Evolutionary conservation across 2,888 invertebrate species (phyloP), one percentile per base, ranked within the genome.

Genomic region (Desoria tigrina): DNA sequence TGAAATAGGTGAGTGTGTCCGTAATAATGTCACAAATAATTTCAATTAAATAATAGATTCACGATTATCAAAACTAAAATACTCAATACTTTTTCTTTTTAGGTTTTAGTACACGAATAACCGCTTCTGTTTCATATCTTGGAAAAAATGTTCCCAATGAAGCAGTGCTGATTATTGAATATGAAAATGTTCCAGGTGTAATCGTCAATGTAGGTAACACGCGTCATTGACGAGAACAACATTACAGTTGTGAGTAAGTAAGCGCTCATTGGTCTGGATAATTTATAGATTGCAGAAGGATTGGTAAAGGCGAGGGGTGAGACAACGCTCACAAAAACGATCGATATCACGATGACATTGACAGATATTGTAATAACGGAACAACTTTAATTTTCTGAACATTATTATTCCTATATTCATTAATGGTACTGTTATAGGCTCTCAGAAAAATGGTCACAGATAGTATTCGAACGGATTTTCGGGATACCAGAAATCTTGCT

Each of bases 291-390:
- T n/a, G n/a, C n/a, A n/a, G n/a, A n/a, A n/a, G n/a, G n/a, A n/a
- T n/a, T n/a, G n/a, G n/a, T n/a, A n/a, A n/a, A n/a, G n/a, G 39
- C 9, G 16, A 16, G 39, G 39, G 71, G 68, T 27, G 68, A 71
- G 39, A 75, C 75, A 1, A 61, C 71, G 0, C 53, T 75, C n/a
- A 42, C 60, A 1, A 75, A 75, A 65, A 66, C 71, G 1, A 64
- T 75, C 23, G 75, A 75, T 23, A 72, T 75, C 11, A 37, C 66
- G n/a, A 68, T 74, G n/a, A 37, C 32, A n/a, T 58, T 75, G 63
- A 61, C 73, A 0, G 67, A 71, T 28, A 50, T 42, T 27, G 71
- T 73, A 69, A 58, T 68, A 23, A 9, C 21, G n/a, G 7, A 9
- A 16, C n/a, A n/a, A n/a, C n/a, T n/a, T n/a, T n/a, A n/a, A n/a